Evolutionary conservation across 2,888 invertebrate genomes (phyloP), one percentile per base, ranked within the genome.

Genomic region (Lasioglossum oenotherae): DNA sequence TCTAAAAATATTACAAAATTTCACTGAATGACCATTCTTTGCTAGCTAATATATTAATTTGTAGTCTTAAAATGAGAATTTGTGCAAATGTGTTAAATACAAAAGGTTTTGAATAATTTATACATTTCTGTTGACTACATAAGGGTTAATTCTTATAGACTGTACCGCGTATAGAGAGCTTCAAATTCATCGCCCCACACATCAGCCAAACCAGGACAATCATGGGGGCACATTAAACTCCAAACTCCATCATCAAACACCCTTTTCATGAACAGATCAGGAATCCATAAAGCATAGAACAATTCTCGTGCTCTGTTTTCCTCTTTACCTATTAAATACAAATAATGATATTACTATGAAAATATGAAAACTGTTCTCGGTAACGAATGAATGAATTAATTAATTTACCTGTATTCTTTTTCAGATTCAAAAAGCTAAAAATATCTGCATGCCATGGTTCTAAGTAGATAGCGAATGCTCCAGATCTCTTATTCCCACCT

Each of bases 401-500:
- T 64, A 64, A 64, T 16, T 84, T 88, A 94, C 94, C 98, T 0
- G 98, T 99, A 94, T 99, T 99, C 95, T 99, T 99, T 94, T 98
- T 98, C 76, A 99, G 96, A 94, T 99, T 98, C 77, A 99, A 96
- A 95, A 99, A 99, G 85, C 99, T 99, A 94, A 99, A 98, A 84
- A 99, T 96, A 95, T 99, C 99, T 0, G 98, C 98, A 96, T 99
- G 99, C 99, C 99, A 99, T 0, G 99, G 99, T 95, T 99, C 99
- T 78, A 99, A 95, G 94, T 99, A 99, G 86, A 99, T 97, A 27
- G 99, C 99, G 96, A 99, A 99, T 4, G 99, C 99, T 38, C 99
- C 99, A 2, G 99, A 99, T 87, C 99, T 96, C 96, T 99, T 99
- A 94, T 99, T 99, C 74, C 99, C 99, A 38, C 99, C 99, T 96